phyloP scores from a whole-genome alignment of 2,888 invertebrate genomes.

The Seira ritae region DNA sequence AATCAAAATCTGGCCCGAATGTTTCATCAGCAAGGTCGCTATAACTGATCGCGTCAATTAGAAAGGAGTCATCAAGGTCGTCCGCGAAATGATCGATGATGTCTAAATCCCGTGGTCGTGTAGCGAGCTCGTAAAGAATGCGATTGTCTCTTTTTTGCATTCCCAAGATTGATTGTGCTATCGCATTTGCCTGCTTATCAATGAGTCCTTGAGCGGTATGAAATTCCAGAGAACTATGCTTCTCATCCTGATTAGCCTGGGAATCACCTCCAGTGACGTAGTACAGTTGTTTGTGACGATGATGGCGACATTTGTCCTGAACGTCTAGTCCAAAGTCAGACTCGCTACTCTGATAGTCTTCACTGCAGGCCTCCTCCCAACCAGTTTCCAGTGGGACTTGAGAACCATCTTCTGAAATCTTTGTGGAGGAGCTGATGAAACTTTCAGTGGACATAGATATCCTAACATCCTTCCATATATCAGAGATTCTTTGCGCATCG shows the following conservation, averaged over 20 bases:
- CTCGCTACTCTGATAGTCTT: slow-evolving; percentile 46
- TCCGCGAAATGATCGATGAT: slow-evolving; percentile 56
- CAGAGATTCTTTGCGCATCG: slow-evolving; percentile 26
- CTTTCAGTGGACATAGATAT: slow-evolving; percentile 58
- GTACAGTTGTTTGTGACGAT: slow-evolving; percentile 24
- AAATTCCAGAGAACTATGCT: slow-evolving; percentile 42
- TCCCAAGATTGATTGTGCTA: slow-evolving; percentile 36
- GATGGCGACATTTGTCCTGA: slow-evolving; percentile 45
- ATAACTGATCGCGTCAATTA: slow-evolving; percentile 51
- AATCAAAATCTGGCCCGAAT: slow-evolving; percentile 63
- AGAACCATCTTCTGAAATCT: slow-evolving; percentile 51
- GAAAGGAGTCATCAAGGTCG: slow-evolving; percentile 54
- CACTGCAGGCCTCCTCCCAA: slow-evolving; percentile 45
- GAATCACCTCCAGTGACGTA: slow-evolving; percentile 21
- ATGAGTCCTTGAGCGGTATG: slow-evolving; percentile 42
- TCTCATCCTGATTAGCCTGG: slow-evolving; percentile 28
- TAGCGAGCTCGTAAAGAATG: slow-evolving; percentile 38
- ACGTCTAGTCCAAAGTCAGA: slow-evolving; percentile 46
- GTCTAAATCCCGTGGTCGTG: slow-evolving; percentile 25
- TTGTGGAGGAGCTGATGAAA: slow-evolving; percentile 53
- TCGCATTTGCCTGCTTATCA: slow-evolving; percentile 49
- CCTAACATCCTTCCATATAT: slow-evolving; percentile 57
- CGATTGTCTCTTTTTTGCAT: slow-evolving; percentile 43
- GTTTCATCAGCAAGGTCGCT: slow-evolving; percentile 49
- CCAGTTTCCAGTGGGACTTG: slow-evolving; percentile 37